Evolutionary conservation across 2,113 vertebrate genomes (phyloP), one percentile per base, ranked within the genome.

Genomic region (Collichthys lucidus): DNA sequence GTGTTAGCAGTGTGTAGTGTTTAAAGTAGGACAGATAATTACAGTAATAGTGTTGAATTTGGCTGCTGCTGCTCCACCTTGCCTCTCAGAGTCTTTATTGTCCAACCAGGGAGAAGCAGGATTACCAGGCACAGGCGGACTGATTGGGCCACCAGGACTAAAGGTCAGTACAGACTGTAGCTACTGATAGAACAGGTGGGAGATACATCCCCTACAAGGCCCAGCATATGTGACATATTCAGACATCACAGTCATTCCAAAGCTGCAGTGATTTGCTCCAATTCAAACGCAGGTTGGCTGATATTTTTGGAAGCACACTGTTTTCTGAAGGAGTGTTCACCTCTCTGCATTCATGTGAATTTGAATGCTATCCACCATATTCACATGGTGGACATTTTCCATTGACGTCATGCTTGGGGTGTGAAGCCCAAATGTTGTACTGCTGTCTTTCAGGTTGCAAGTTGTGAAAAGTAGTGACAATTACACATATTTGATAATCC

Each of bases 51-150:
- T 67, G 46, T 76, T 89, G 82, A 50, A 53, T 84, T 77, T 88
- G 89, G 69, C 85, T 79, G 50, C 49, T 61, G 17, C 62, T 76
- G 24, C 65, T 70, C 31, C 16, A 66, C 52, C 62, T 52, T 63
- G 15, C 47, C 5, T 44, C 71, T 84, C 49, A 78, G 60, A 73
- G 5, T 75, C 22, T 78, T 76, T 81, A 1, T 74, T 85, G 70
- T 85, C 74, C 62, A 50, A 50, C 20, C 61, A 95, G 94, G 95
- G 94, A 11, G 76, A 92, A 16, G 77, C 86, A 10, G 95, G 94
- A 60, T 4, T 67, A 1, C 71, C 88, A 53, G 94, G 95, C 11
- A 76, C 0, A 4, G 8, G 71, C 0, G 93, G 94, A 74, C 35
- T 11, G 14, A 46, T 29, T 9, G 94, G 95, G 0, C 40, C 80